Percentiles rank a stretch among this genome's conserved stretches.
Evolutionary conservation across 2,113 vertebrate genomes (phyloP).

Genomic region (Halichoerus grypus): DNA sequence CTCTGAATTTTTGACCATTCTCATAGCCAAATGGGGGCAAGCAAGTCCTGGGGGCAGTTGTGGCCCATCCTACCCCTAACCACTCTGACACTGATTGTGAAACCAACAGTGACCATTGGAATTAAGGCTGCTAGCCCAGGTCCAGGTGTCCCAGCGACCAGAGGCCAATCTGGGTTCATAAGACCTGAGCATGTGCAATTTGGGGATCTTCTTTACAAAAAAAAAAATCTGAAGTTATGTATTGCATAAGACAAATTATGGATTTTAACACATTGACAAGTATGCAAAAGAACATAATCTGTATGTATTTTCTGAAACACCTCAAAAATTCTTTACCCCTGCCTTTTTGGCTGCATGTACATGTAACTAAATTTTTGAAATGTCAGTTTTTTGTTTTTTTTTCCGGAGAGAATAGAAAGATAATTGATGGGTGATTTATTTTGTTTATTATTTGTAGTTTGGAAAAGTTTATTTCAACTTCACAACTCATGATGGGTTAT

Average conservation of each 20-base stretch:
- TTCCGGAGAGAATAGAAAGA: background rate
- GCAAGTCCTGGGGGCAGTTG: rapidly evolving
- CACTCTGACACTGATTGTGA: background rate
- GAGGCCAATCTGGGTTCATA: background rate
- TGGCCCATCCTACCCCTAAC: rapidly evolving
- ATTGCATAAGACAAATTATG: background rate
- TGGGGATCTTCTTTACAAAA: background rate
- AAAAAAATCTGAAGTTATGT: background rate
- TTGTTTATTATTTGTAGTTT: background rate
- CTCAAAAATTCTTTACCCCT: background rate
- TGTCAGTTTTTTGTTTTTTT: background rate
- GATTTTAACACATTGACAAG: background rate
- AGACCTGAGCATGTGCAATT: rapidly evolving
- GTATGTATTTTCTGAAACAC: background rate
- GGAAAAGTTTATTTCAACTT: background rate
- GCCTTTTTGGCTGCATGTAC: background rate
- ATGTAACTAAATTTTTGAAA: background rate
- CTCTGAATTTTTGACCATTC: background rate
- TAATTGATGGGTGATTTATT: background rate
- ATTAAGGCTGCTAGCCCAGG: background rate
- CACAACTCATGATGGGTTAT: background rate
- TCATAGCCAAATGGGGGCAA: background rate
- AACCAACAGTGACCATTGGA: background rate
- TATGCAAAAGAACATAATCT: background rate
- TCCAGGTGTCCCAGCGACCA: background rate